Conservation (phyloP, 2,888 invertebrate species). For the Melieria omissa region DNA sequence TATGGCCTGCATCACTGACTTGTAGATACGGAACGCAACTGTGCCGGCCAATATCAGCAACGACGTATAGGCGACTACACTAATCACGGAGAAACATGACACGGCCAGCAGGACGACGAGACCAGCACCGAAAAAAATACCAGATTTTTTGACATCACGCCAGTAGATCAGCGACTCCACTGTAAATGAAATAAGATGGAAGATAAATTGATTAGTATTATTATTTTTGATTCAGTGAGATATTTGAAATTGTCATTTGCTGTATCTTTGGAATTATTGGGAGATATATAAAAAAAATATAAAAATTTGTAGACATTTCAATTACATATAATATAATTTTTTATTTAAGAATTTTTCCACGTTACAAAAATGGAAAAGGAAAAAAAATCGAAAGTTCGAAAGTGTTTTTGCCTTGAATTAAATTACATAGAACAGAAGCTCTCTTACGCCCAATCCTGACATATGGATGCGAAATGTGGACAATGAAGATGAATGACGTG, state of each 20-base stretch:
- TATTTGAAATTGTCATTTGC: background rate
- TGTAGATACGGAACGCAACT: slow-evolving; percentile 95
- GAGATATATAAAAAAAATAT: background rate
- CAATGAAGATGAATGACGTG: no score
- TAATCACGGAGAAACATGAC: slow-evolving; percentile 94
- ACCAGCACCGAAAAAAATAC: slow-evolving; percentile 90
- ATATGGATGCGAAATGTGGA: no score
- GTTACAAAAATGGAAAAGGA: no score
- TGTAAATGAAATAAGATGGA: slow-evolving; percentile 68
- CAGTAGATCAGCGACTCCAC: slow-evolving; percentile 98
- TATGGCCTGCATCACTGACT: slow-evolving; percentile 92
- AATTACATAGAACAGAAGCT: no score
- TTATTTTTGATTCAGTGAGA: background rate
- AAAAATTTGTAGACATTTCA: background rate
- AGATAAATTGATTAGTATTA: background rate
- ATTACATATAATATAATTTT: no score
- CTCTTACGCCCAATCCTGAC: no score
- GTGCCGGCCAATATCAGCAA: slow-evolving; percentile 87
- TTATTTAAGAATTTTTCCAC: no score
- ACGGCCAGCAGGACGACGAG: slow-evolving; percentile 91
- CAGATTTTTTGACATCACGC: slow-evolving; percentile 95
- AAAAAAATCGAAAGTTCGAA: no score
- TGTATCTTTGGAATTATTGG: background rate
- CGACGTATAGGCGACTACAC: slow-evolving; percentile 92
- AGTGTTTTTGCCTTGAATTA: no score